Conservation (phyloP, 2,888 invertebrate species). For the Clanis bilineata region DNA sequence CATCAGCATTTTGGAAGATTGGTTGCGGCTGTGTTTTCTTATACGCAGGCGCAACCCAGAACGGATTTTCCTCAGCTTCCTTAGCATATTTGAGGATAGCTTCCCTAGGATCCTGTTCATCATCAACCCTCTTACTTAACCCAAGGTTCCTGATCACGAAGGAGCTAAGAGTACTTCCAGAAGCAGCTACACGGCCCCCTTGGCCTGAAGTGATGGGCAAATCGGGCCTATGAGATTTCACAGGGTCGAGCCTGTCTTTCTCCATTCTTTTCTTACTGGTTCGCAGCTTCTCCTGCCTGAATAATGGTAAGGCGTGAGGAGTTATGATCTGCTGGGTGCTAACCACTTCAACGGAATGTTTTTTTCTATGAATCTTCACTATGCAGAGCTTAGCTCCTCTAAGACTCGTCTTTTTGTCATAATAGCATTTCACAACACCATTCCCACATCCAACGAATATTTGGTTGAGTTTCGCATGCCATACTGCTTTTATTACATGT, state of each 20-base stretch:
- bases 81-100: constrained; percentile 97
- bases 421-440: constrained; percentile 94
- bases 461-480: constrained; percentile 99
- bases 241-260: constrained; percentile 93
- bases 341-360: constrained; percentile 92
- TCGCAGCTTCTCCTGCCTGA: constrained; percentile 94
- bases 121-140: constrained; percentile 94
- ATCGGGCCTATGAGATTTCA: constrained; percentile 92
- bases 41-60: constrained; percentile 97
- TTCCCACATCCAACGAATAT: constrained; percentile 96
- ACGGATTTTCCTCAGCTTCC: constrained; percentile 97
- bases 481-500: constrained; percentile 92
- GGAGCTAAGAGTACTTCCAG: constrained; percentile 97
- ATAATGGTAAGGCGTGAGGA: constrained; percentile 97
- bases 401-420: constrained; percentile 92
- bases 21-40: constrained; percentile 93
- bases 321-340: constrained; percentile 97
- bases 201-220: constrained; percentile 94
- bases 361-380: constrained; percentile 89
- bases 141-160: constrained; percentile 98
- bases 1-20: constrained; percentile 85
- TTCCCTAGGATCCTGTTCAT: constrained; percentile 96
- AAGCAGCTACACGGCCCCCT: constrained; percentile 96
- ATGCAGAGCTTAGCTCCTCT: constrained; percentile 96
- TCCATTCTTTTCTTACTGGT: constrained; percentile 95